Evolutionary conservation across 2,888 invertebrate species (phyloP).

Genomic region (Pyrrhosoma nymphula): DNA sequence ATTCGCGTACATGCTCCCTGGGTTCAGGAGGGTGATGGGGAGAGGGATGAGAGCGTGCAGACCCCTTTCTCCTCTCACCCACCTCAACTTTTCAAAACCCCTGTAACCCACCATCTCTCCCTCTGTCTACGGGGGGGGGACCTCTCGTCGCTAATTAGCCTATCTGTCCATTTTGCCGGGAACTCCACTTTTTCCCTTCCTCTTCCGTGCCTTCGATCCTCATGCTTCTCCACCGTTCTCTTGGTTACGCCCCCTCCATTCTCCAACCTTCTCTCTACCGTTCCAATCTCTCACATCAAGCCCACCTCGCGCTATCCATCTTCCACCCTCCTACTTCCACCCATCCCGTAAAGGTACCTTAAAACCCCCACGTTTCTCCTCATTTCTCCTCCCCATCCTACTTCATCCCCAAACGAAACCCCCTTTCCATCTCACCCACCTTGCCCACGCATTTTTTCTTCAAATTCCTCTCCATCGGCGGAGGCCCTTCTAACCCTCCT

Average conservation of each 20-base stretch:
- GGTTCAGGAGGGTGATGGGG: too few species aligned
- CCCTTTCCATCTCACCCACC: neutral
- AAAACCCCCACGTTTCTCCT: neutral
- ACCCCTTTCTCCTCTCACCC: neutral
- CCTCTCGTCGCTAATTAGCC: constrained; percentile 60
- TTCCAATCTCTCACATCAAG: neutral
- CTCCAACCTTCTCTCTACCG: neutral
- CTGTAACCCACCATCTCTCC: constrained; percentile 4
- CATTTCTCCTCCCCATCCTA: neutral
- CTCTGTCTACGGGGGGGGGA: neutral
- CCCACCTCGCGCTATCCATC: neutral
- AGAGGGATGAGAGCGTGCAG: neutral
- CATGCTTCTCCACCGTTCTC: neutral
- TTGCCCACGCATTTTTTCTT: neutral
- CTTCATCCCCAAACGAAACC: neutral
- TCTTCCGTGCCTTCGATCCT: neutral
- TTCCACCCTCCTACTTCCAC: neutral
- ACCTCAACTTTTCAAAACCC: constrained; percentile 20
- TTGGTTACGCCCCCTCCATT: neutral
- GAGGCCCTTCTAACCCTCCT: neutral
- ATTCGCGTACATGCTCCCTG: constrained; percentile 31
- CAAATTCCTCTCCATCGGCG: neutral
- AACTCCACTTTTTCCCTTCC: neutral
- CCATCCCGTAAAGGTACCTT: neutral
- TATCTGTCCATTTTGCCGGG: constrained; percentile 52